Evolutionary conservation across 37 sponge, comb jelly and placozoan species (phyloP), one percentile per base, ranked within the genome.

Genomic region (Axinella damicornis): DNA sequence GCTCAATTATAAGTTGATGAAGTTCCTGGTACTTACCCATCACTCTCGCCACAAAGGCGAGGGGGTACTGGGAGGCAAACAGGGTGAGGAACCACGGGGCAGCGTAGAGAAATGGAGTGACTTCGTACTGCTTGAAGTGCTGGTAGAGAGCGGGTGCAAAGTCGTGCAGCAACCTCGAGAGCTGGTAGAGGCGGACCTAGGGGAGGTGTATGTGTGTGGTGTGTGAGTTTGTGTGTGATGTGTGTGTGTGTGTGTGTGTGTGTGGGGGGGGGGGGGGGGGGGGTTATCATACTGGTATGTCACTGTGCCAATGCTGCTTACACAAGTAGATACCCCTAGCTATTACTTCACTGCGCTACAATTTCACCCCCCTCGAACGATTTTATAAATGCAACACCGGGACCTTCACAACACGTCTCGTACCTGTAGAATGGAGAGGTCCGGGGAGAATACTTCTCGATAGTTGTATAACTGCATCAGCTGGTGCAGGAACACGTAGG

Each of bases 21-120:
- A 21, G 33, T 13, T 15, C 2, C 73, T 16, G 32, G 0, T 14
- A 34, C 61, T 79, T 71, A 96, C 97, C 97, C 84, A 96, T 81
- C 31, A 94, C 83, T 83, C 97, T 76, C 16, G 92, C 69, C 14
- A 66, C 71, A 66, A 96, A 96, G 55, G 85, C 57, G 19, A 96
- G 46, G 17, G 97, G 94, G 66, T 78, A 96, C 58, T 96, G 92
- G 15, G 97, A 96, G 54, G 93, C 78, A 85, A 96, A 96, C 68
- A 96, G 46, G 36, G 97, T 91, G 73, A 96, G 86, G 60, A 96
- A 91, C 97, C 97, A 96, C 0, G 97, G 94, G 12, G 95, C 97
- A 41, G 97, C 97, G 38, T 94, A 94, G 58, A 91, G 71, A 86
- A 90, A 96, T 12, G 97, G 85, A 12, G 95, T 80, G 57, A 96